Conservation (phyloP, 2,888 invertebrate species). For the Plebejus melissa region DNA sequence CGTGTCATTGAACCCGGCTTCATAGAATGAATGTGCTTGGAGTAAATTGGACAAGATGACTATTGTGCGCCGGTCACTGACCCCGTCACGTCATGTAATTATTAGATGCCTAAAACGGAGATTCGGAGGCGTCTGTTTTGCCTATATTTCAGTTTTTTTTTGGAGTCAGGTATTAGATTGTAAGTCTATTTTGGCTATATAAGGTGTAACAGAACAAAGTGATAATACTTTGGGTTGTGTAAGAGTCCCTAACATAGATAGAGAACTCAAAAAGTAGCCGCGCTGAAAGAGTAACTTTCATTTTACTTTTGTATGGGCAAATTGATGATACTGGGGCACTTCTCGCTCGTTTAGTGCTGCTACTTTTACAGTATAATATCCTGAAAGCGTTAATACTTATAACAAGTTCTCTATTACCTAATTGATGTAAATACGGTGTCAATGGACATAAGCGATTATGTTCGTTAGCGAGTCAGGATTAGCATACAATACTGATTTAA, state of each 20-base stretch:
- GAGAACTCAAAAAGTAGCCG: too few relatives aligned
- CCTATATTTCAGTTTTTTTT: background rate
- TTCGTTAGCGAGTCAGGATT: slow-evolving; percentile 21
- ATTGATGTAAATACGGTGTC: background rate
- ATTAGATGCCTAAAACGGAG: slow-evolving; percentile 11
- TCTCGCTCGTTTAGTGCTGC: too few relatives aligned
- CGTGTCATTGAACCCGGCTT: slow-evolving; percentile 3
- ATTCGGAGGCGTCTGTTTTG: background rate
- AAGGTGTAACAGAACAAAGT: too few relatives aligned
- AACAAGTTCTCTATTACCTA: background rate
- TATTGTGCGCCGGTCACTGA: slow-evolving; percentile 27
- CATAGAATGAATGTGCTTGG: slow-evolving; percentile 17
- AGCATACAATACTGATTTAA: slow-evolving; percentile 13
- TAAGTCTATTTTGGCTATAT: too few relatives aligned
- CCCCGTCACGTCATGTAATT: slow-evolving; percentile 6
- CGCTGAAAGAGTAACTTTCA: too few relatives aligned
- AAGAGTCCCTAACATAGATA: too few relatives aligned
- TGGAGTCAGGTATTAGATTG: too few relatives aligned
- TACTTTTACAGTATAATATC: background rate
- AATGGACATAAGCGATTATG: background rate
- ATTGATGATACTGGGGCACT: too few relatives aligned
- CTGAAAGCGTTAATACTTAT: background rate
- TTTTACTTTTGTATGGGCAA: too few relatives aligned
- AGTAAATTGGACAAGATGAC: slow-evolving; percentile 24
- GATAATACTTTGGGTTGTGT: too few relatives aligned